These are phyloP conservation scores for Lophius americanus DNA, from an alignment of 2,797 vertebrate species.

Conservation along the genomic window DNA sequence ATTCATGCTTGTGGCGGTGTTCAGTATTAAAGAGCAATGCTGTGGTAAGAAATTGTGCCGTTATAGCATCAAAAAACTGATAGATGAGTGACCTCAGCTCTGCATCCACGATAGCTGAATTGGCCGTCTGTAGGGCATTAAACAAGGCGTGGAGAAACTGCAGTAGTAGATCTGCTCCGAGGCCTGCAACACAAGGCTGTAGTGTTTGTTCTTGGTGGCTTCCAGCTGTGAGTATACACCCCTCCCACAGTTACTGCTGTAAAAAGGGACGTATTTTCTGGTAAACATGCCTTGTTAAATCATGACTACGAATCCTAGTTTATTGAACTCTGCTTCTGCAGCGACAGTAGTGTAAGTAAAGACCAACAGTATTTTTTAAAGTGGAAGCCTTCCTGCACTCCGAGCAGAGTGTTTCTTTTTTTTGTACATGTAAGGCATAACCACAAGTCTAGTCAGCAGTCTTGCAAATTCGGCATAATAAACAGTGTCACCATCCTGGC, in stretches of 20 bases:
- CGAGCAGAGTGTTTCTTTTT: slow-evolving; percentile 24
- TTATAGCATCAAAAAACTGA: slow-evolving; percentile 31
- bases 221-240: slow-evolving; percentile 46
- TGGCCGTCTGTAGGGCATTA: slow-evolving; percentile 57
- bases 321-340: slow-evolving; percentile 49
- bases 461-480: slow-evolving; percentile 65
- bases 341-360: slow-evolving; percentile 38
- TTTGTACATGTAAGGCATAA: slow-evolving; percentile 42
- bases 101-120: slow-evolving; percentile 50
- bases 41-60: slow-evolving; percentile 22
- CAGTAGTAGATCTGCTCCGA: slow-evolving; percentile 49
- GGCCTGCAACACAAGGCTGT: slow-evolving; percentile 54
- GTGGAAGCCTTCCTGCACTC: slow-evolving; percentile 40
- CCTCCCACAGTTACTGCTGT: slow-evolving; percentile 31
- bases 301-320: slow-evolving; percentile 40
- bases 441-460: slow-evolving; percentile 65
- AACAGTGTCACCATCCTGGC: slow-evolving; percentile 67
- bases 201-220: slow-evolving; percentile 50
- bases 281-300: slow-evolving; percentile 56
- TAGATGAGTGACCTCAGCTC: slow-evolving; percentile 44
- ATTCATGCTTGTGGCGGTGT: slow-evolving; percentile 3
- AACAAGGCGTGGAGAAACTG: slow-evolving; percentile 50
- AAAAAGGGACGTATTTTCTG: slow-evolving; percentile 60
- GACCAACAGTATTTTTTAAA: slow-evolving; percentile 42
- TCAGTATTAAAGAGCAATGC: slow-evolving; percentile 16